Conservation (phyloP, 2,113 vertebrate genomes). For the Callipepla squamata region DNA sequence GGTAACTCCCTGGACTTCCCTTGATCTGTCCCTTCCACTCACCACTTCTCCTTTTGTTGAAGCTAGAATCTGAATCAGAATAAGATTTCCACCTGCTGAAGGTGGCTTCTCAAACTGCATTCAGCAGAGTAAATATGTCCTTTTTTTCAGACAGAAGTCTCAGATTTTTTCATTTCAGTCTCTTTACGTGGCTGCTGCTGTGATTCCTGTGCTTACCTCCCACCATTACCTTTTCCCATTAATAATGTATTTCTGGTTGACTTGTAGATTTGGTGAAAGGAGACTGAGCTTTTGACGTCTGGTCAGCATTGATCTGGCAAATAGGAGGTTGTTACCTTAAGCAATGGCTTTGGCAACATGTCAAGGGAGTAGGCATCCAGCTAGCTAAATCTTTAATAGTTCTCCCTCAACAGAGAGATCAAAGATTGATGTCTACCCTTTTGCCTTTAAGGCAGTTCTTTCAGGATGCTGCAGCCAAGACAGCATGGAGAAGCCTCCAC, state of each 20-base stretch:
- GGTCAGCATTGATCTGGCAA: slow-evolving; percentile 5
- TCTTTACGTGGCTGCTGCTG: not conserved
- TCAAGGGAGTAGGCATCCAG: not conserved
- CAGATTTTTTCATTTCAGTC: not conserved
- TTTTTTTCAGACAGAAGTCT: not conserved
- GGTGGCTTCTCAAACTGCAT: not conserved
- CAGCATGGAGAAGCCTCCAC: not conserved
- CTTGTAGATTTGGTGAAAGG: not conserved
- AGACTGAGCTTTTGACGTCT: not conserved
- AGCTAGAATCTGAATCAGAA: not conserved
- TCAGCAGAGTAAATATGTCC: not conserved
- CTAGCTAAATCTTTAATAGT: slow-evolving; percentile 26
- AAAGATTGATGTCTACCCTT: slow-evolving; percentile 34
- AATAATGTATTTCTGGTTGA: not conserved
- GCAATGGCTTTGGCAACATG: not conserved
- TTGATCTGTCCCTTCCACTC: not conserved
- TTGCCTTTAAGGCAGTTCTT: slow-evolving; percentile 25
- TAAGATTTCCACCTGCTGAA: not conserved
- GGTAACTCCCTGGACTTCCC: not conserved
- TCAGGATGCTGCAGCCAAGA: not conserved
- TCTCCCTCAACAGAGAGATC: slow-evolving; percentile 13
- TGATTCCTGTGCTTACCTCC: fast-evolving
- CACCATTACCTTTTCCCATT: not conserved
- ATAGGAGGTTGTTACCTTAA: slow-evolving; percentile 13
- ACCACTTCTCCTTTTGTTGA: not conserved